Evolutionary conservation across 2,888 invertebrate genomes (phyloP).

Genomic region (Acronicta psi): DNA sequence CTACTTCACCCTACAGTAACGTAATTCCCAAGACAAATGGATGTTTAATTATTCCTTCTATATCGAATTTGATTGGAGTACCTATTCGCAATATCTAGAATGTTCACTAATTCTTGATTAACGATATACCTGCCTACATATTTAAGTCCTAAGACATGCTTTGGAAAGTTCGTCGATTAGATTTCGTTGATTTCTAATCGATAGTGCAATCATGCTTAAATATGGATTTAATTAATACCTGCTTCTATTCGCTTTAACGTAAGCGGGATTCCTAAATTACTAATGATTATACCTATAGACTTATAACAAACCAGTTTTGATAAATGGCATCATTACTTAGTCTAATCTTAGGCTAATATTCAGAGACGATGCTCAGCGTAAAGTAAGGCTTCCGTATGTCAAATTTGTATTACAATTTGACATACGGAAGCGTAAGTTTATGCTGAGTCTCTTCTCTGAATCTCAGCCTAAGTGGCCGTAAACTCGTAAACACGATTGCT

Average conservation of each 20-base stretch:
- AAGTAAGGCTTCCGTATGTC: too few relatives aligned
- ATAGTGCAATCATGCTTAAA: constrained; percentile 22
- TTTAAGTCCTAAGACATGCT: constrained; percentile 19
- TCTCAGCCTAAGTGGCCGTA: too few relatives aligned
- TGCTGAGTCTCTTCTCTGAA: too few relatives aligned
- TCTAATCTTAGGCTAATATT: too few relatives aligned
- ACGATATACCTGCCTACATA: not conserved
- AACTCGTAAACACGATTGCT: too few relatives aligned
- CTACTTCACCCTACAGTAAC: constrained; percentile 9
- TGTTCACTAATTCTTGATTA: constrained; percentile 28
- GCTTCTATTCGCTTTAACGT: constrained; percentile 13
- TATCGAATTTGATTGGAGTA: constrained; percentile 15
- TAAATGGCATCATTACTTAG: too few relatives aligned
- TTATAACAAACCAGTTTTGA: constrained; percentile 16
- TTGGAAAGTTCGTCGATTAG: constrained; percentile 30
- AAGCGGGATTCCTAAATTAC: constrained; percentile 27
- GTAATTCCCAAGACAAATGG: constrained; percentile 25
- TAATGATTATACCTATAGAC: constrained; percentile 13
- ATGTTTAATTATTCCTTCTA: constrained; percentile 14
- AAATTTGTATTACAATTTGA: too few relatives aligned
- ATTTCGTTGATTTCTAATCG: constrained; percentile 48
- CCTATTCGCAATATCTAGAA: constrained; percentile 29
- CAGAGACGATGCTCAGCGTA: too few relatives aligned
- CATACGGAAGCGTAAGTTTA: too few relatives aligned
- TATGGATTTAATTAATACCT: constrained; percentile 41